Evolutionary conservation across 2,797 vertebrate species (phyloP), one percentile per base, ranked within the genome.

Genomic region (Tadarida brasiliensis): DNA sequence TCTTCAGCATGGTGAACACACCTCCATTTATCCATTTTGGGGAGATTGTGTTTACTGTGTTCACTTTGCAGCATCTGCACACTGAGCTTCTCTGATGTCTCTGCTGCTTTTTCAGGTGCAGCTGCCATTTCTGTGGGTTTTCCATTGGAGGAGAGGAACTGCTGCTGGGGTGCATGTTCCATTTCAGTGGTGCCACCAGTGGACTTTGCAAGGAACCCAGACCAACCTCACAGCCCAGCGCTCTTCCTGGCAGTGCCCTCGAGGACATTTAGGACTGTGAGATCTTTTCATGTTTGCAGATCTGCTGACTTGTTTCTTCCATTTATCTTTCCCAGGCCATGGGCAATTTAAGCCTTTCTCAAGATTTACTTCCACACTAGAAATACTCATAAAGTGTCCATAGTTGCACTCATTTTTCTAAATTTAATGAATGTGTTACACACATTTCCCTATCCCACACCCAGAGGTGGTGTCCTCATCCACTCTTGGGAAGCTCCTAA

Each of bases 31-130:
- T 24, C 47, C 20, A 11, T 10, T 33, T 47, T 67, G 12, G 9
- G 22, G 9, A 16, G 80, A 24, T 17, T 12, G 17, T 9, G 3
- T 33, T 20, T 44, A 24, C 24, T n/a, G 9, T 35, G 61, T 30
- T 30, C 28, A 2, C 35, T 7, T 20, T 16, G 33, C 2, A 26
- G 24, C 8, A 33, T 8, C 3, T 47, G 1, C 26, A 3, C 26
- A 19, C 2, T 33, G 3, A 44, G 28, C 51, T 26, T 68, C 47
- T 63, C 68, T 54, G n/a, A n/a, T 12, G 22, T 33, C 17, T 26
- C 57, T 0, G 0, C 28, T 9, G 9, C 3, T 0, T 54, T 54
- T 63, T 65, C 8, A 33, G 57, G 26, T 2, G 1, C 33, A n/a
- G 1, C 2, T 39, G 26, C 15, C 33, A 44, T 44, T 54, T 54